Evolutionary conservation across 1,140 invertebrate genomes (phyloP), one percentile per base, ranked within the genome.

Genomic region (Eumaeus atala): DNA sequence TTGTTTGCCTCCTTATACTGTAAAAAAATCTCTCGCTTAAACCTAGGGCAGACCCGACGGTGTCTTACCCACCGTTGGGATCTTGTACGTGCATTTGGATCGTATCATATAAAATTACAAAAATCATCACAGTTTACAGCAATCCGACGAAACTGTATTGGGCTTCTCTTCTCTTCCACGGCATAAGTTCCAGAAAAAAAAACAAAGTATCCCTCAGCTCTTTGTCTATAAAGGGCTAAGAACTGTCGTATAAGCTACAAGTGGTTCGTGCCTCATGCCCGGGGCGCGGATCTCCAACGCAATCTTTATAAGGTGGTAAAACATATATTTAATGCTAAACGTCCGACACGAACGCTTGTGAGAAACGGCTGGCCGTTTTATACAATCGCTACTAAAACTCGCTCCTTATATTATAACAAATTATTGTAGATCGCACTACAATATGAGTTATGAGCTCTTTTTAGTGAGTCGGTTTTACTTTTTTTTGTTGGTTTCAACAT

Each of bases 251-350:
- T 56, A 69, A 65, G 18, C 51, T 72, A 67, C 74, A 72, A 76
- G 66, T 74, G 74, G 59, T 77, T 85, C 82, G 78, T 83, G 79
- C 76, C 34, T 66, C 74, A 68, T 70, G 76, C 82, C 74, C 58
- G 61, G 61, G 74, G 79, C 79, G 58, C 69, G 59, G 54, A 82
- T 82, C 82, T 73, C 69, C 65, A 64, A 78, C 79, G 77, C 76
- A 74, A 85, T 85, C 79, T 82, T 84, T 84, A 85, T 84, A 85
- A 85, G 80, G 82, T 85, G 82, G 80, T 85, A 85, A 84, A 85
- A 85, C 82, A 85, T 85, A 85, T 85, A 85, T 84, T 85, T 85
- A 84, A 85, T 81, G 74, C 73, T 82, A 84, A 84, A 75, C 66
- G 70, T 61, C 67, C 66, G 66, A 68, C 77, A 78, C 76, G 77